Evolutionary conservation across 1,140 invertebrate species (phyloP), one percentile per base, ranked within the genome.

Genomic region (Goniozus legneri): DNA sequence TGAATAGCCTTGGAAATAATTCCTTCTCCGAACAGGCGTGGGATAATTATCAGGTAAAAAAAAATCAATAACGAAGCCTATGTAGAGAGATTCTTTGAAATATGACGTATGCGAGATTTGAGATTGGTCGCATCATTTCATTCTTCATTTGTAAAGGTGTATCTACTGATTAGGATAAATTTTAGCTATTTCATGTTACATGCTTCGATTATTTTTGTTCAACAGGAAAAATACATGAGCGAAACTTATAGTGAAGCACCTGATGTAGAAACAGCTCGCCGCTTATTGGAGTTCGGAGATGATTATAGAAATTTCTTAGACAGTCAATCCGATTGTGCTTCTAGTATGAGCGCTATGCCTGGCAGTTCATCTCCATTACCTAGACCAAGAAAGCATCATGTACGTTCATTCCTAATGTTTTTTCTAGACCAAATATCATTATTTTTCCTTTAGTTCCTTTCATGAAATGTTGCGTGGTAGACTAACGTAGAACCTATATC

Each of bases 191-290:
- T 43, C 22, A 8, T 31, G 20, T 30, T 27, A 42, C 40, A 21
- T 33, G 31, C n/a, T n/a, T 14, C n/a, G 6, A 19, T 47, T n/a
- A n/a, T 20, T 53, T 4, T 56, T 66, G 56, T 35, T 71, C 71
- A 72, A 39, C 65, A 91, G 88, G 91, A 93, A 71, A 92, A 92
- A 69, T 94, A 95, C 68, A 84, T 90, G 68, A 93, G 90, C 47
- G 92, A 94, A 65, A 83, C 90, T 13, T 94, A 94, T 67, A 93
- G 90, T 47, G 92, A 95, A 75, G 83, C 86, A n/a, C 84, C 86
- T 13, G 91, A 95, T 69, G 85, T 89, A 8, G 91, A 94, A 70
- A 84, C 87, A 8, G 88, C 89, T 34, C 80, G 86, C 36, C 82
- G 83, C 52, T 74, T 94, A 10, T 70, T 93, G 41, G 89, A 92